A percentile compares a stretch with the other conserved stretches of the same genome.
Evolutionary conservation across 2,797 vertebrate genomes (phyloP).

Genomic region (Chelidonichthys spinosus): DNA sequence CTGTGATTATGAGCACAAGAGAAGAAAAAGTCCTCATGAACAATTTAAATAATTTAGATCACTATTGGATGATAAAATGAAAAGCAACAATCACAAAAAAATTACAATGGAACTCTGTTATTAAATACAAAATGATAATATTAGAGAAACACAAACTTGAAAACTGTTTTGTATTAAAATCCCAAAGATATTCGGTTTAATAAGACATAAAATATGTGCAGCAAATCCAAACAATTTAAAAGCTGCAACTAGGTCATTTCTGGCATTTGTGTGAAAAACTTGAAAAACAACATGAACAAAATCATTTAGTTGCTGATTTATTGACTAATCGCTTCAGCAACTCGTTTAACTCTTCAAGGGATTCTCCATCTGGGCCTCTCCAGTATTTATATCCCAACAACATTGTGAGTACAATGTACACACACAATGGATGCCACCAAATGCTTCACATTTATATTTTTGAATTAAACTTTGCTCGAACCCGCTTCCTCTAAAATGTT

Average conservation of each 20-base stretch:
- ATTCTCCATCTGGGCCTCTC: neutral
- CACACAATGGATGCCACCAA: neutral
- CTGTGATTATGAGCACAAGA: neutral
- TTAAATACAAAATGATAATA: neutral
- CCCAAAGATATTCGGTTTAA: neutral
- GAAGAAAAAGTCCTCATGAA: neutral
- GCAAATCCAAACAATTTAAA: neutral
- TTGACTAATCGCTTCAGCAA: neutral
- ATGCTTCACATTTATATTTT: constrained; percentile 21
- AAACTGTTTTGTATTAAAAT: neutral
- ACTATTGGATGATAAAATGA: neutral
- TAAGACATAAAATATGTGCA: neutral
- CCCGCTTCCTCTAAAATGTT: neutral
- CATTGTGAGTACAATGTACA: constrained; percentile 5
- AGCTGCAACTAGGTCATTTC: too few relatives aligned
- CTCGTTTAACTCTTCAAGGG: neutral
- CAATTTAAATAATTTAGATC: neutral
- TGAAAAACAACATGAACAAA: neutral
- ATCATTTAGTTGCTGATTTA: neutral
- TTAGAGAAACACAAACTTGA: neutral
- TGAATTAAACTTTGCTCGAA: neutral
- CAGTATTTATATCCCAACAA: constrained; percentile 1
- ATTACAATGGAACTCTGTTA: neutral
- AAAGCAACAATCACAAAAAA: neutral
- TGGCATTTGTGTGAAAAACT: neutral